Percentiles rank a stretch among this genome's conserved stretches.
Evolutionary conservation across 2,797 vertebrate species (phyloP).

Genomic region (Melanotaenia boesemani): DNA sequence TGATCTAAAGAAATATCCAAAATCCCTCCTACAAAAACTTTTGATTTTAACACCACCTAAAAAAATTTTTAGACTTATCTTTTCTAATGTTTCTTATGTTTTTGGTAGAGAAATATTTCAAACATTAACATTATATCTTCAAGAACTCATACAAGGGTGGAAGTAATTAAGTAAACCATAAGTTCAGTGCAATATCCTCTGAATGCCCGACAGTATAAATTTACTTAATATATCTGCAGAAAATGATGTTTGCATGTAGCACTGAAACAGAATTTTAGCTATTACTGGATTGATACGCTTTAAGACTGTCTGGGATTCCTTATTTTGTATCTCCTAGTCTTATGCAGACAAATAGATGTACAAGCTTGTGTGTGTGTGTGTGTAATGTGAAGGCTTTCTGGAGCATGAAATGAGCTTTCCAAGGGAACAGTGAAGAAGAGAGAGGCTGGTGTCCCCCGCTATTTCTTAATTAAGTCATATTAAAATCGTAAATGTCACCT

Average conservation of each 20-base stretch:
- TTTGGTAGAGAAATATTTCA: no score
- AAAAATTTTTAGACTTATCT: not conserved
- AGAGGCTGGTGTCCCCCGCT: slow-evolving; percentile 68
- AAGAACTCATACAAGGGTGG: not conserved
- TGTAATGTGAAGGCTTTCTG: slow-evolving; percentile 58
- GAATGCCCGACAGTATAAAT: not conserved
- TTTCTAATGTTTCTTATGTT: not conserved
- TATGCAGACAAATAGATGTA: slow-evolving; percentile 22
- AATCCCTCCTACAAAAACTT: no score
- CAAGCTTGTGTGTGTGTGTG: not conserved
- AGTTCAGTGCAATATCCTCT: slow-evolving; percentile 4
- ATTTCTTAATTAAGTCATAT: slow-evolving; percentile 82
- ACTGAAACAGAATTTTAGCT: not conserved
- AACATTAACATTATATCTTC: no score
- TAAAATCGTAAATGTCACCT: slow-evolving; percentile 73
- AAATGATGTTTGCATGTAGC: not conserved
- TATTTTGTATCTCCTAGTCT: slow-evolving; percentile 24
- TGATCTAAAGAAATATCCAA: no score
- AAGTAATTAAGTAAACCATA: slow-evolving; percentile 21
- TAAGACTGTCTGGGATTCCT: slow-evolving; percentile 21
- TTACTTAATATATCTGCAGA: slow-evolving; percentile 1
- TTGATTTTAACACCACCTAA: not conserved
- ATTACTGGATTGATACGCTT: not conserved
- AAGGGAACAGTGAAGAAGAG: slow-evolving; percentile 59
- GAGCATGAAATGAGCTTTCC: slow-evolving; percentile 84